These are phyloP conservation scores for Acleris sparsana DNA, from an alignment of 2,888 invertebrate genomes.

Conservation along the genomic window DNA sequence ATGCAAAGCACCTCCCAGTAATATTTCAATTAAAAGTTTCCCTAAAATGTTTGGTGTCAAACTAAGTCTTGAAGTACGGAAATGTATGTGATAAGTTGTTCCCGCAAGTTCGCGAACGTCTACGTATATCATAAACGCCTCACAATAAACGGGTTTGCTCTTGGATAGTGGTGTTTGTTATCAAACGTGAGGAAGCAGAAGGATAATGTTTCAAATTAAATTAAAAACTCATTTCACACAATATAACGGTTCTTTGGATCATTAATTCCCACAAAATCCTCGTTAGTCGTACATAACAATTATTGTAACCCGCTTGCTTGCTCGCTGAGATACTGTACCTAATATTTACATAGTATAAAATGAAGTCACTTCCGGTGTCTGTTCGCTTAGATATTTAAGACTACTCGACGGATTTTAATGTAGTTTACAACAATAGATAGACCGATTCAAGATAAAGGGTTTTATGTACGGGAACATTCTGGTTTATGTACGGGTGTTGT, in stretches of 20 bases:
- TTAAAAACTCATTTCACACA: conserved; percentile 23
- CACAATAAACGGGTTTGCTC: conserved; percentile 18
- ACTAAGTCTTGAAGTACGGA: conserved; percentile 47
- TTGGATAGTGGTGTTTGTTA: conserved; percentile 15
- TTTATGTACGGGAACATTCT: no score
- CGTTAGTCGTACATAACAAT: conserved; percentile 1
- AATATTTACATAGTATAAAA: no score
- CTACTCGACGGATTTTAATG: no score
- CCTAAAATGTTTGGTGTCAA: conserved; percentile 50
- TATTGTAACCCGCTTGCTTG: no score
- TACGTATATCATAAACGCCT: conserved; percentile 28
- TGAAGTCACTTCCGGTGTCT: no score
- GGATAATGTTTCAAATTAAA: conserved; percentile 29
- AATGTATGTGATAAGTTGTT: conserved; percentile 47
- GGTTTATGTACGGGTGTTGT: no score
- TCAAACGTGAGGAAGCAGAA: conserved; percentile 19
- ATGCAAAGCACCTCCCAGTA: conserved; percentile 39
- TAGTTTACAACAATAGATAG: no score
- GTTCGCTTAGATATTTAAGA: no score
- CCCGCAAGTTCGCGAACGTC: conserved; percentile 46
- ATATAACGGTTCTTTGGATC: conserved; percentile 3
- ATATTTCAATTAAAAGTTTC: conserved; percentile 59
- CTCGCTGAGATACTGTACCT: no score
- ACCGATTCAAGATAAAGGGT: no score
- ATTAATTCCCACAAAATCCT: conserved; percentile 4